Conservation (phyloP, 2,797 vertebrate genomes). For the Leptodactylus fallax region DNA sequence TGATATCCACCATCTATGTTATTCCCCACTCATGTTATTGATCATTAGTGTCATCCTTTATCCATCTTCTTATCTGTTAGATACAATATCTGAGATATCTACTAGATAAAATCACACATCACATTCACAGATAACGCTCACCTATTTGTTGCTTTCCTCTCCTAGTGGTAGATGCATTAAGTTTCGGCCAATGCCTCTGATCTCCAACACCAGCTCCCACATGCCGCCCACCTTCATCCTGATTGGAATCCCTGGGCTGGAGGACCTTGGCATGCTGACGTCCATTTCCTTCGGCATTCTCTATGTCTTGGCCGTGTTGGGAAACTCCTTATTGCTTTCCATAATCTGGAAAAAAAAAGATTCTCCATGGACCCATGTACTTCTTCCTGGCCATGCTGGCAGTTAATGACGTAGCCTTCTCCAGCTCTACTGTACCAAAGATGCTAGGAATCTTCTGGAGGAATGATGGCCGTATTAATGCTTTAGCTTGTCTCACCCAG, state of each 20-base stretch:
- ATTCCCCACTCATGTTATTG: too few species aligned
- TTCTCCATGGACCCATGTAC: slow-evolving; percentile 51
- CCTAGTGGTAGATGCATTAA: not conserved
- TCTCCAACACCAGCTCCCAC: slow-evolving; percentile 10
- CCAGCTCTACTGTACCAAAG: slow-evolving; percentile 23
- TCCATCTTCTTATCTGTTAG: too few species aligned
- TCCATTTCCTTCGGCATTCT: slow-evolving; percentile 68
- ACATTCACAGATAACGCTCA: not conserved
- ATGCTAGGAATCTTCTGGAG: slow-evolving; percentile 42
- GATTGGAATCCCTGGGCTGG: slow-evolving; percentile 71
- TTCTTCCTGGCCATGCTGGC: slow-evolving; percentile 47
- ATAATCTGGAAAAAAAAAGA: slow-evolving; percentile 66
- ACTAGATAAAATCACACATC: too few species aligned
- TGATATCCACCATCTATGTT: too few species aligned
- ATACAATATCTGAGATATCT: too few species aligned
- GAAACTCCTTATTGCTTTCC: slow-evolving; percentile 69
- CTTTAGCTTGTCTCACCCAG: slow-evolving; percentile 70
- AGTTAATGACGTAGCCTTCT: slow-evolving; percentile 17
- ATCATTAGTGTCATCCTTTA: too few species aligned
- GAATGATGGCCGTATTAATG: not conserved
- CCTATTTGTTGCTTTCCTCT: not conserved
- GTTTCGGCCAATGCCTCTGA: not conserved
- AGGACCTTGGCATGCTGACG: slow-evolving; percentile 69
- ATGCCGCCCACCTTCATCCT: slow-evolving; percentile 69
- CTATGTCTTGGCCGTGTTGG: slow-evolving; percentile 69